phyloP scores from a whole-genome alignment of 2,113 vertebrate species.

The Corydoras maculifer region DNA sequence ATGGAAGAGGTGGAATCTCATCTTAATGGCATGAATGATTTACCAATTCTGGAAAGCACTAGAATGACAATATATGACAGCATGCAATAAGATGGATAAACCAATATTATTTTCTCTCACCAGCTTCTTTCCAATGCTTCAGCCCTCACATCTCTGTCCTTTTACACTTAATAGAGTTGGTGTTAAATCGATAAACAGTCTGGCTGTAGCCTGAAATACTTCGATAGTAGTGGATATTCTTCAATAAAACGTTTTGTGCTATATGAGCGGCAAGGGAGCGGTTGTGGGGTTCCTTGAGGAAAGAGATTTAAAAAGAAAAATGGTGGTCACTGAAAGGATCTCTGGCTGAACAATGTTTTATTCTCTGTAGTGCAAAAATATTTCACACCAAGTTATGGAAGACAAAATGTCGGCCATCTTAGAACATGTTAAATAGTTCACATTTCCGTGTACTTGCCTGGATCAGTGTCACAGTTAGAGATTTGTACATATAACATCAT shows the following conservation, averaged over 20 bases:
- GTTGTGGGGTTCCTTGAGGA: conserved; percentile 1
- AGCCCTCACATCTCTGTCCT: neutral
- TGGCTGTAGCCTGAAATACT: conserved; percentile 6
- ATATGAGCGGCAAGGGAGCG: conserved; percentile 2
- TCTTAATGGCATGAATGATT: conserved; percentile 69
- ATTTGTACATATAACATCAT: no score
- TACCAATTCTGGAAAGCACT: conserved; percentile 57
- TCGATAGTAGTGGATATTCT: conserved; percentile 13
- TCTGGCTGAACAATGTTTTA: conserved; percentile 1
- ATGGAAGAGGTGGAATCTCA: conserved; percentile 52
- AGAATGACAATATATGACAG: conserved; percentile 61
- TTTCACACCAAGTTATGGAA: neutral
- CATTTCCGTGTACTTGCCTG: neutral
- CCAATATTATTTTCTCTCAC: conserved; percentile 26
- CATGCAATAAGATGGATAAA: conserved; percentile 26
- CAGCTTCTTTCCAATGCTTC: conserved; percentile 8
- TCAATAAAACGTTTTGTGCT: conserved; percentile 21
- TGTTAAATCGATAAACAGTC: conserved; percentile 30
- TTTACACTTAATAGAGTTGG: conserved; percentile 34
- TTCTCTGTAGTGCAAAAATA: neutral
- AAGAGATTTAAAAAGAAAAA: conserved; percentile 4
- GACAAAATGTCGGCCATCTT: neutral
- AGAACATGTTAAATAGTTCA: neutral
- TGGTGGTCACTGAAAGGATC: neutral
- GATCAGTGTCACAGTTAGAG: no score